Evolutionary conservation across 1,140 invertebrate genomes (phyloP), one percentile per base, ranked within the genome.

Genomic region (Atta cephalotes): DNA sequence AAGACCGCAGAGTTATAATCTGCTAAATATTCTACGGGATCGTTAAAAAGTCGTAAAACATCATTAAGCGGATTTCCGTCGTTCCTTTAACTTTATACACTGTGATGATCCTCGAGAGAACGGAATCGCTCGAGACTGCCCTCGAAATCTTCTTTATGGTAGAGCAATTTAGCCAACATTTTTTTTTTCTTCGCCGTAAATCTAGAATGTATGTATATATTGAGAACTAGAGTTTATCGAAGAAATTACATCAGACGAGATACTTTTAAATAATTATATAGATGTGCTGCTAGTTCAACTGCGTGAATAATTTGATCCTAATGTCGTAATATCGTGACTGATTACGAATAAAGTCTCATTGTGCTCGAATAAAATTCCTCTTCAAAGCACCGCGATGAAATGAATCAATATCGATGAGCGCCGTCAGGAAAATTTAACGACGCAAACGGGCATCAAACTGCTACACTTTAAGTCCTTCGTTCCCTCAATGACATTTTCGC

Each of bases 41-140:
- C 60, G 70, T 89, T 81, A 82, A 89, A 89, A 65, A 77, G 39
- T 28, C 81, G 60, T 60, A 49, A 74, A 85, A 89, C 31, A 63
- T 88, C 21, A 63, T 79, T 74, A 79, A 86, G 28, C 28, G 31
- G 31, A 86, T 85, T 66, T 53, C 14, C 10, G 49, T 10, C 31
- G 58, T 81, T 65, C 31, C 51, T 53, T 70, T 45, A 88, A 77
- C 71, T 81, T 68, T 56, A 80, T 65, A 25, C 66, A 21, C 25
- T 21, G 14, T 60, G 82, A 85, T 85, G 56, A 76, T n/a, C 65
- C 87, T 49, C 49, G 66, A 65, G 56, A 70, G 39, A 87, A 87
- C 68, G 49, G 2, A 86, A 25, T 71, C 85, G 76, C 49, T 12
- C 45, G 25, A 49, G 87, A 51, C 72, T 56, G 53, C n/a, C 12